These are phyloP conservation scores for Myotis lucifugus DNA, from an alignment of 2,113 vertebrate genomes.

Conservation along the genomic window DNA sequence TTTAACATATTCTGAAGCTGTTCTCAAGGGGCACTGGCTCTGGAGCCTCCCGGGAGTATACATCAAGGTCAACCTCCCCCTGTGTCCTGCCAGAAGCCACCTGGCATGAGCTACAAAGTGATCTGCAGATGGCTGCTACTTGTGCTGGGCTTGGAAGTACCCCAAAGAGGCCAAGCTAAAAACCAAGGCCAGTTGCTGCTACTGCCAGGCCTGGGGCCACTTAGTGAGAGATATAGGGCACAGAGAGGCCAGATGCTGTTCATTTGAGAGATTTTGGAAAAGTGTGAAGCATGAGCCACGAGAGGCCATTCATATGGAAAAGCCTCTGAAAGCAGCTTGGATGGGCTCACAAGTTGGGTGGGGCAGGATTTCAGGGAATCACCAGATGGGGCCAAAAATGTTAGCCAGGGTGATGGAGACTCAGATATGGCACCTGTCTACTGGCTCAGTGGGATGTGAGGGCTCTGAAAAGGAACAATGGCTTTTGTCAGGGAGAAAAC, in stretches of 20 bases:
- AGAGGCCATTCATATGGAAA: background rate
- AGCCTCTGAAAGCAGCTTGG: background rate
- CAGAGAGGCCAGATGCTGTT: background rate
- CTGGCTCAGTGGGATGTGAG: background rate
- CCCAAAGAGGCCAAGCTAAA: background rate
- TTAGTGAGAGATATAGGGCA: background rate
- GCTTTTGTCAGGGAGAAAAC: background rate
- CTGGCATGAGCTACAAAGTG: background rate
- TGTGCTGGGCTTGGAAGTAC: background rate
- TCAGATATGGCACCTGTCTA: background rate
- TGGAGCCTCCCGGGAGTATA: background rate
- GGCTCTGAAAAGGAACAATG: background rate
- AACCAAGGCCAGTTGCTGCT: background rate
- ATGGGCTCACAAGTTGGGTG: background rate
- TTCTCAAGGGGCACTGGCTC: background rate
- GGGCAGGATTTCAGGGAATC: background rate
- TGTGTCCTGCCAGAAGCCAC: background rate
- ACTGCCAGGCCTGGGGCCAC: background rate
- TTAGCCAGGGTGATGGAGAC: background rate
- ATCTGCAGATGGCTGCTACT: background rate
- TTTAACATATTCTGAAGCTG: background rate
- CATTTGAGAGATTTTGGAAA: background rate
- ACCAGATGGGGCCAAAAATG: background rate
- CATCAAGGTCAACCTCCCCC: background rate
- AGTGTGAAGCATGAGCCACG: background rate